Evolutionary conservation across 2,113 vertebrate genomes (phyloP).

Genomic region (Laticauda colubrina): DNA sequence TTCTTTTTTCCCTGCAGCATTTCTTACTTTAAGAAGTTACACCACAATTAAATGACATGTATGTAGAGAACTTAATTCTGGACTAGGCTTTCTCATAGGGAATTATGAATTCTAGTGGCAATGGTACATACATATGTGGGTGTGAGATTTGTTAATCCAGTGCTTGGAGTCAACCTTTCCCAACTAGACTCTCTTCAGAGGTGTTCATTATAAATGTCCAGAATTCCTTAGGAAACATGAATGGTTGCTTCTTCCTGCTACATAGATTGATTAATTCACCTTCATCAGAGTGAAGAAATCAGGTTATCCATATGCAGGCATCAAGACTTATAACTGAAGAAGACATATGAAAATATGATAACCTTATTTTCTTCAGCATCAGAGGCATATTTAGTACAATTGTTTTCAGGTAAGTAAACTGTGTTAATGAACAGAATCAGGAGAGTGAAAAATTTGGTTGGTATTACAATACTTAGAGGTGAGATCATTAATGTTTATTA

Average conservation of each 20-base stretch:
- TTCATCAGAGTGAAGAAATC: neutral
- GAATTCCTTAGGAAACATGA: neutral
- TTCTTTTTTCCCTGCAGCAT: neutral
- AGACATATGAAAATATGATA: neutral
- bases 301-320: neutral
- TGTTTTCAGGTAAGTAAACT: neutral
- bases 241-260: neutral
- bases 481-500: neutral
- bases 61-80: neutral
- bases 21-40: neutral
- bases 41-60: neutral
- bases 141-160: neutral
- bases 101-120: too few relatives aligned
- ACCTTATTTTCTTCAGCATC: neutral
- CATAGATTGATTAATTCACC: neutral
- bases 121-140: neutral
- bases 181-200: neutral
- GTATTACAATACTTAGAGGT: neutral
- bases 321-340: neutral
- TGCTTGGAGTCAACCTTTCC: neutral
- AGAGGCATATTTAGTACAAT: neutral
- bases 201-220: neutral
- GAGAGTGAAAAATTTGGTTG: neutral
- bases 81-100: neutral
- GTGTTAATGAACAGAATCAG: neutral